Evolutionary conservation across 1,140 invertebrate genomes (phyloP), one percentile per base, ranked within the genome.

Genomic region (Aphidius gifuensis): DNA sequence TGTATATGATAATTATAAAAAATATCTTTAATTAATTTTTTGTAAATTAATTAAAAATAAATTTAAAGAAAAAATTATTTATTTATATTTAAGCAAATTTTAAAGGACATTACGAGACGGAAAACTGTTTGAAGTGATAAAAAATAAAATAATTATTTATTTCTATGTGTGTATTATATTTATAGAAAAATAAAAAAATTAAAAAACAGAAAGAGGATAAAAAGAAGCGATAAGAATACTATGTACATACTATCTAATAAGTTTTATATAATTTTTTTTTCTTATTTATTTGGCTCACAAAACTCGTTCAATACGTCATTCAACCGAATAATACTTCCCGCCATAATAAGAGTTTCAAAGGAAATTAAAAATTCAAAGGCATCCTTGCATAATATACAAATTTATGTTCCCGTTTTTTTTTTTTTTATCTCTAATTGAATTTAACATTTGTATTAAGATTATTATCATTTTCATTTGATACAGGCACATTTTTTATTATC

Each of bases 341-440:
- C 75, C 73, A 75, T 78, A 81, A 81, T 80, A 74, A 78, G 75
- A 80, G 75, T 80, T 81, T 81, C 78, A 81, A 80, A 81, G 76
- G 78, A 77, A 80, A 80, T 80, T 81, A 80, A 80, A 78, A 77
- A 81, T 80, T 81, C 78, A 80, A 80, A 81, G 75, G 78, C 77
- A 79, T 80, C 78, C 80, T 74, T 81, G 75, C 78, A 70, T 72
- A 66, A 74, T 68, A 72, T 70, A 79, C 75, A 78, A 79, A 70
- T 68, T 65, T 71, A 67, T 69, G 68, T 71, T 61, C 70, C 66
- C 61, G 56, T 61, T 66, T 59, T 69, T 64, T 64, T 61, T 65
- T 65, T 65, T 54, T 67, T 66, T 65, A 63, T 53, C 60, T 67
- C 46, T 16, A 16, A 40, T 58, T 61, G 45, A 21, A 4, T 50